phyloP scores from a whole-genome alignment of 2,888 invertebrate species.

The Pterostichus madidus region DNA sequence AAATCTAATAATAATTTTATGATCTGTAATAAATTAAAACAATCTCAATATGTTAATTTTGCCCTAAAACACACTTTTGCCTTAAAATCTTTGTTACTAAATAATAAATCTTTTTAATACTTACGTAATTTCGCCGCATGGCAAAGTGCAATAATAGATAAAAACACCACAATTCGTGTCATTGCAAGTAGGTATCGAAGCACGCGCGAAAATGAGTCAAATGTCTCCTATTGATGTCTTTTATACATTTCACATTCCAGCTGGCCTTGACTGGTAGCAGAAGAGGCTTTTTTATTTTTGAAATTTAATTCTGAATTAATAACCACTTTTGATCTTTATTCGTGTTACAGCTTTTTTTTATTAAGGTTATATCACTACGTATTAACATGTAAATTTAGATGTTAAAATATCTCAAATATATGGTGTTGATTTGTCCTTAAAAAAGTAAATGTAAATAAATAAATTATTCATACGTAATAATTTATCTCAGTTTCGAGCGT shows the following conservation, averaged over 20 bases:
- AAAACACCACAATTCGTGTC: conserved; percentile 16
- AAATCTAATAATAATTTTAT: conserved; percentile 13
- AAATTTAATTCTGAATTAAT: conserved; percentile 16
- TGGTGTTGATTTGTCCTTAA: conserved; percentile 9
- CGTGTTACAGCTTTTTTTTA: neutral
- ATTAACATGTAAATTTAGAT: neutral
- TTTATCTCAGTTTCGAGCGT: neutral
- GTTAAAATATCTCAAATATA: neutral
- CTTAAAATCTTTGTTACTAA: too few relatives aligned
- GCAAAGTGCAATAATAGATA: conserved; percentile 11
- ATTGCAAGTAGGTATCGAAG: neutral
- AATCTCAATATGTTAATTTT: too few relatives aligned
- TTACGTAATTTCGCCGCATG: conserved; percentile 49
- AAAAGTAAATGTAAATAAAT: neutral
- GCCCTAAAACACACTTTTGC: too few relatives aligned
- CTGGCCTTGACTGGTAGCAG: neutral
- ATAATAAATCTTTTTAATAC: neutral
- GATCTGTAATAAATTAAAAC: neutral
- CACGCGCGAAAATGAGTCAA: conserved; percentile 27
- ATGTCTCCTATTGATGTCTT: neutral
- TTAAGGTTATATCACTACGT: conserved; percentile 3
- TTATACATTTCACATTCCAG: neutral
- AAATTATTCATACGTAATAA: neutral
- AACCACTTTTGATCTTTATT: neutral
- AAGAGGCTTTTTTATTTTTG: neutral